Evolutionary conservation across 2,888 invertebrate genomes (phyloP), one percentile per base, ranked within the genome.

Genomic region (Aradus depressus): DNA sequence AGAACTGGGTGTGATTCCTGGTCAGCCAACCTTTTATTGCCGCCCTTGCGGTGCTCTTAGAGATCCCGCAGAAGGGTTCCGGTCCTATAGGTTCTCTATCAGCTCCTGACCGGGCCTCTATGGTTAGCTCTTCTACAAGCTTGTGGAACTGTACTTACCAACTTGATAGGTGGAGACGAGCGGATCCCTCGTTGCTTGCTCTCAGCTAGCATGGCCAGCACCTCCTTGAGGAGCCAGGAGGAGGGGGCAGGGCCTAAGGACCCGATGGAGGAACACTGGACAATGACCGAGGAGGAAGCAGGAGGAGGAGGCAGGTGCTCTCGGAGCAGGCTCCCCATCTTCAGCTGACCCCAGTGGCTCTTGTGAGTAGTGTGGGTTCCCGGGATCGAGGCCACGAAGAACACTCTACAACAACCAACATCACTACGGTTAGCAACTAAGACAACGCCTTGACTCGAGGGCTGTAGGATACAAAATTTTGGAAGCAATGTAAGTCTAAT

Each of bases 181-280:
- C 73, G 71, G 16, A 80, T 59, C 1, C 75, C 73, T 0, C 75
- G 66, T 0, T 73, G 71, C 10, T 70, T 69, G 53, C 75, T 75
- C 31, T 55, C 34, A 19, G 59, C 56, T 58, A 80, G 67, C 56
- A 78, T 78, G 19, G 77, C 74, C 0, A 84, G 68, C 55, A 91
- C 79, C 57, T 88, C 85, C 0, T 80, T 78, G 3, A 77, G 74
- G 53, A 95, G 69, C 93, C 93, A 95, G 35, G 73, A 66, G 6
- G 72, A 58, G 14, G 66, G 68, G 0, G 70, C 65, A 3, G 68
- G 64, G 58, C 72, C 67, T 45, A 69, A 68, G 2, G 59, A 60
- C 2, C 95, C 96, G 34, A 96, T 81, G 58, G 92, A 93, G 25
- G 92, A 93, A 50, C 89, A 84, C 68, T 96, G 95, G 1, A 84